These are phyloP conservation scores for Terrapene triunguis DNA, from an alignment of 2,113 vertebrate species.

Conservation along the genomic window DNA sequence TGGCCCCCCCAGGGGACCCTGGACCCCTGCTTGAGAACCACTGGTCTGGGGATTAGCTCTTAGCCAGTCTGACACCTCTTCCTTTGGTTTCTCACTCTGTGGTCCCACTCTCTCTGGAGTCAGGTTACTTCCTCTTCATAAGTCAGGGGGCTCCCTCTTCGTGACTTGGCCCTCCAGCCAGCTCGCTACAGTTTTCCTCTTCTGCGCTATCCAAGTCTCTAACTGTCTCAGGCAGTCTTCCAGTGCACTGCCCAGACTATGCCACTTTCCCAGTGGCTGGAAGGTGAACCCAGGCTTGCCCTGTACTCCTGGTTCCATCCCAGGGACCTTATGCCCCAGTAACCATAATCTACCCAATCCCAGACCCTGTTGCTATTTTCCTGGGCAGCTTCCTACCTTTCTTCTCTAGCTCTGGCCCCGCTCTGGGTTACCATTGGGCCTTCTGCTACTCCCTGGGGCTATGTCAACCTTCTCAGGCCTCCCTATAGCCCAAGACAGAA, in stretches of 20 bases:
- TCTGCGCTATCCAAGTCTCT: background rate
- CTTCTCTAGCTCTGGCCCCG: background rate
- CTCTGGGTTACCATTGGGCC: background rate
- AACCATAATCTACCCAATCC: background rate
- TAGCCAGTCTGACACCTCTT: background rate
- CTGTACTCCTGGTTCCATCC: background rate
- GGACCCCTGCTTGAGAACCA: no score
- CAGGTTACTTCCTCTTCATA: background rate
- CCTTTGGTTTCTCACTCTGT: background rate
- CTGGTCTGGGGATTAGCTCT: background rate
- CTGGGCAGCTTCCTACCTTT: background rate
- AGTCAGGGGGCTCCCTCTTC: background rate
- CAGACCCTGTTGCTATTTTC: background rate
- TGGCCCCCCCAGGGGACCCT: no score
- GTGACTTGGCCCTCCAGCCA: background rate
- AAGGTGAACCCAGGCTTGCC: background rate
- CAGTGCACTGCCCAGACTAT: background rate
- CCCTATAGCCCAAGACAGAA: background rate
- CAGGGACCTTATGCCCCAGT: background rate
- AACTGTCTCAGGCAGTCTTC: background rate
- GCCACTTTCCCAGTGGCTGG: background rate
- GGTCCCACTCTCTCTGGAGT: background rate
- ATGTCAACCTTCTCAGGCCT: background rate
- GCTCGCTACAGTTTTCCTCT: background rate
- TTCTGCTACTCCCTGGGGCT: background rate